Percentiles rank a stretch among this genome's conserved stretches.
Conservation (phyloP, 2,113 vertebrate genomes). For the Phocoena sinus region DNA sequence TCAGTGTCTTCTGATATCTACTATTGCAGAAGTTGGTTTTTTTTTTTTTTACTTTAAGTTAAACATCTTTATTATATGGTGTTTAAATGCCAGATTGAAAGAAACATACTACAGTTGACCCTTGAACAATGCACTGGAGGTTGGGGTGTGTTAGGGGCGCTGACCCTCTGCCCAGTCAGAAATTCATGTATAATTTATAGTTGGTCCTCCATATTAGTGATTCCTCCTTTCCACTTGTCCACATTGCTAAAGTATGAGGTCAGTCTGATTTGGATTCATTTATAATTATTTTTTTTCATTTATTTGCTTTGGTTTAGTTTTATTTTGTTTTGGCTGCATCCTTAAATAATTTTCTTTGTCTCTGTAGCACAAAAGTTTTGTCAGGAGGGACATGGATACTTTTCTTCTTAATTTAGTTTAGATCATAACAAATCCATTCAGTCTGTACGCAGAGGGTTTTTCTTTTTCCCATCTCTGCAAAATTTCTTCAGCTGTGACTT, state of each 20-base stretch:
- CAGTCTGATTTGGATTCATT: not conserved
- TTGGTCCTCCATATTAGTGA: not conserved
- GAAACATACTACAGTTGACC: not conserved
- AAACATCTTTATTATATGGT: not conserved
- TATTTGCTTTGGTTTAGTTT: conserved; percentile 24
- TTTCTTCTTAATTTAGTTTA: not conserved
- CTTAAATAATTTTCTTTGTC: not conserved
- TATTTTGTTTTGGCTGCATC: not conserved
- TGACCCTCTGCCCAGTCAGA: not conserved
- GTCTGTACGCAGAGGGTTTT: not conserved
- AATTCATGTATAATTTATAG: not conserved
- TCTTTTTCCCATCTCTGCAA: not conserved
- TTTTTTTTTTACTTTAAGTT: no score
- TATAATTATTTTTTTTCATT: not conserved
- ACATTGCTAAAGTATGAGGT: not conserved
- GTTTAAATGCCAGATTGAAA: not conserved
- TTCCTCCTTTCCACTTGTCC: not conserved
- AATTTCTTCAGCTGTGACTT: not conserved
- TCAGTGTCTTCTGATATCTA: not conserved
- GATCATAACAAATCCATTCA: not conserved
- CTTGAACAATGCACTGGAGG: not conserved
- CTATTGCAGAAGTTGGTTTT: not conserved
- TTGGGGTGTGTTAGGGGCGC: not conserved
- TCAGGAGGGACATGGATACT: not conserved
- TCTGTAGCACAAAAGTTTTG: not conserved